Percentiles rank a stretch among this genome's conserved stretches.
Evolutionary conservation across 64 coral and sea anemone species (phyloP).

Genomic region (Montipora efflorescens): DNA sequence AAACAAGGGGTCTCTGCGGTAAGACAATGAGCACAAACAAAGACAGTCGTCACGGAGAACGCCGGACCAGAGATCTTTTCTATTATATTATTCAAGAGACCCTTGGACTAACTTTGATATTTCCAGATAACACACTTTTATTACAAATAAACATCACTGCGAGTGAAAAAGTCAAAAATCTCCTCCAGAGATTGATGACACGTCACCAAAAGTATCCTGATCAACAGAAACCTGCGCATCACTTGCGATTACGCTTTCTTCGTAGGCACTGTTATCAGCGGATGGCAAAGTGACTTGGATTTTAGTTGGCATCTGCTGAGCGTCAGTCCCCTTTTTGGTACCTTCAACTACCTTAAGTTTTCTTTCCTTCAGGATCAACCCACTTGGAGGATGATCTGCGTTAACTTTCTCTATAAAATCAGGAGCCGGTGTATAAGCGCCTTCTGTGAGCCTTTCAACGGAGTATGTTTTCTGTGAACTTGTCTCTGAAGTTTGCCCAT

Average conservation of each 20-base stretch:
- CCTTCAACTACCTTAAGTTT: not conserved
- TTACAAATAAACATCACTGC: not conserved
- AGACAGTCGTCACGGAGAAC: no score
- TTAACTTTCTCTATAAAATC: not conserved
- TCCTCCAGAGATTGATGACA: conserved; percentile 90
- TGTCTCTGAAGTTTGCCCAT: conserved; percentile 19
- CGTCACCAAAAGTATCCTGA: conserved; percentile 79
- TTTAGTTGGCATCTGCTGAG: conserved; percentile 14
- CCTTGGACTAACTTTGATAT: not conserved
- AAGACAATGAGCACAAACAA: no score
- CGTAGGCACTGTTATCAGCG: conserved; percentile 46
- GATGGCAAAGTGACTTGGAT: conserved; percentile 82
- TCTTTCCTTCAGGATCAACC: not conserved
- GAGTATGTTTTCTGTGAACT: conserved; percentile 22
- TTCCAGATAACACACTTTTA: not conserved
- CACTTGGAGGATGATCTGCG: no score
- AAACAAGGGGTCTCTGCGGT: no score
- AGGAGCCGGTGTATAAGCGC: not conserved
- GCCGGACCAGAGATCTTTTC: no score
- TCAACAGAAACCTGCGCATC: conserved; percentile 56
- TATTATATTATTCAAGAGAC: no score
- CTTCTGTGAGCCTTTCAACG: not conserved
- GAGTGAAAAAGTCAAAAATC: conserved; percentile 60
- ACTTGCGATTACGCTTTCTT: conserved; percentile 50
- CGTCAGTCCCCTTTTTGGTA: not conserved